Evolutionary conservation across 2,113 vertebrate genomes (phyloP).

Genomic region (Bettongia penicillata): DNA sequence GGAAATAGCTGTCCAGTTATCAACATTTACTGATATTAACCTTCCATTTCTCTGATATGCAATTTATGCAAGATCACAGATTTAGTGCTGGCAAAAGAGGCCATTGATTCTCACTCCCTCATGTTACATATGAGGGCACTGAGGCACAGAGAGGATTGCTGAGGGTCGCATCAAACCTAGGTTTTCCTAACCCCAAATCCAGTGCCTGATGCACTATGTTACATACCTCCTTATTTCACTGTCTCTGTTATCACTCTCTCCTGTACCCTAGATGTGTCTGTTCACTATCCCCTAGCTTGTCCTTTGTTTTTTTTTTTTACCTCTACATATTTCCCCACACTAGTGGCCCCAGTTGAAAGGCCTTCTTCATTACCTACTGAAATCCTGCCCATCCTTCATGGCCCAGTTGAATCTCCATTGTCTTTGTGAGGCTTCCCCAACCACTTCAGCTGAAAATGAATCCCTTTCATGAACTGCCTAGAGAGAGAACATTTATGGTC

Average conservation of each 20-base stretch:
- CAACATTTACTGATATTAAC: not conserved
- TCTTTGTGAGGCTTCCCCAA: not conserved
- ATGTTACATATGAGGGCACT: not conserved
- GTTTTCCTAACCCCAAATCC: not conserved
- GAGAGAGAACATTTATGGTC: not conserved
- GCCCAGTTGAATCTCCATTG: not conserved
- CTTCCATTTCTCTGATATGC: not conserved
- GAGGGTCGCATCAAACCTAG: not conserved
- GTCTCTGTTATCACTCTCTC: not conserved
- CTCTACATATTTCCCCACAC: not conserved
- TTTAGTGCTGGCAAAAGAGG: not conserved
- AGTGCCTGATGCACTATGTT: not conserved
- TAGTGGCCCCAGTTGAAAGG: not conserved
- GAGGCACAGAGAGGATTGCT: conserved; percentile 10
- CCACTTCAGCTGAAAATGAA: not conserved
- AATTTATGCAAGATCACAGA: not conserved
- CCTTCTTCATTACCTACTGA: not conserved
- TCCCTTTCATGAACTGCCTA: not conserved
- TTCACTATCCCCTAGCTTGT: not conserved
- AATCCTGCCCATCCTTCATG: not conserved
- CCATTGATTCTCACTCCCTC: not conserved
- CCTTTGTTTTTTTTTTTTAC: not conserved
- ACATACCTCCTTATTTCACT: not conserved
- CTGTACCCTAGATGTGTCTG: not conserved
- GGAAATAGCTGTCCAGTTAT: not conserved